Conservation (phyloP, 35 echinoderm and acorn worm species). For the Eucidaris tribuloides region DNA sequence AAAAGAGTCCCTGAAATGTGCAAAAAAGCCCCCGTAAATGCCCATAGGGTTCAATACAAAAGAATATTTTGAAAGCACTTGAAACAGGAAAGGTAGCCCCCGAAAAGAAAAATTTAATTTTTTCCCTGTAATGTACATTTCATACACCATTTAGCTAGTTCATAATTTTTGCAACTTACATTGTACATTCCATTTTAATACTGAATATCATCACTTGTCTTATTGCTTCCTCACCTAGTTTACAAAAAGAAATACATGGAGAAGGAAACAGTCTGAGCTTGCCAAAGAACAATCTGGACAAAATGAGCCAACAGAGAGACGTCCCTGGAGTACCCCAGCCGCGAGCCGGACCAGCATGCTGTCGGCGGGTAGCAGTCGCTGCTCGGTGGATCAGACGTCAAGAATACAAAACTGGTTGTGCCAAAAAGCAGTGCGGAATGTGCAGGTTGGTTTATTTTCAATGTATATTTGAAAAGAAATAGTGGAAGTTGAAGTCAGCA, state of each 20-base stretch:
- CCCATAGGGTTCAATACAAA: too few relatives aligned
- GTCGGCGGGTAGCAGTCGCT: conserved; percentile 74
- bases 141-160: not conserved
- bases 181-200: not conserved
- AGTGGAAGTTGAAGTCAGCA: too few relatives aligned
- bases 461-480: too few relatives aligned
- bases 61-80: too few relatives aligned
- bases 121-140: not conserved
- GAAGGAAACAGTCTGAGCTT: not conserved
- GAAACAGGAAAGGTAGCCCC: too few relatives aligned
- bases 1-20: too few relatives aligned
- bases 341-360: conserved; percentile 47
- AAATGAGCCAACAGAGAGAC: conserved; percentile 23
- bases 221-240: not conserved
- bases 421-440: conserved; percentile 79
- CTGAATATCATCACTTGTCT: not conserved
- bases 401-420: conserved; percentile 98
- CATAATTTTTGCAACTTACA: not conserved
- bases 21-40: too few relatives aligned
- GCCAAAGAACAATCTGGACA: too few relatives aligned
- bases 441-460: conserved; percentile 71
- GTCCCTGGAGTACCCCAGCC: conserved; percentile 85
- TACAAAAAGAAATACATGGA: not conserved
- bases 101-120: not conserved
- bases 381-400: conserved; percentile 70